Evolutionary conservation across 2,113 vertebrate genomes (phyloP).

Genomic region (Nerophis ophidion): DNA sequence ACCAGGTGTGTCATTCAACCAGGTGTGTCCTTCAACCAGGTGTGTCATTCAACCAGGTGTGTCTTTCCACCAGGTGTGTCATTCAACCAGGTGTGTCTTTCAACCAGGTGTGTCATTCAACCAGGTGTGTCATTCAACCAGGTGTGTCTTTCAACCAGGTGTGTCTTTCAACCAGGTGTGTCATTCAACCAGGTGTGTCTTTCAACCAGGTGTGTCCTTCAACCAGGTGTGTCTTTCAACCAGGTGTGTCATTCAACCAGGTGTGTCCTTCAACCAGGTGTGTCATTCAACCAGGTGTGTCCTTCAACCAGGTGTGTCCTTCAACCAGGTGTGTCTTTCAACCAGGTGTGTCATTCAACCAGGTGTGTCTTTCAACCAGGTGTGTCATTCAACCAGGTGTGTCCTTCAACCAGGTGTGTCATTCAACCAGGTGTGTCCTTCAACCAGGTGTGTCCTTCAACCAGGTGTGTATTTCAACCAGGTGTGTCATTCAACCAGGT

Average conservation of each 20-base stretch:
- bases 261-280: constrained; percentile 7
- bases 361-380: constrained; percentile 12
- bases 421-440: constrained; percentile 8
- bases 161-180: constrained; percentile 6
- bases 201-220: constrained; percentile 14
- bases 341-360: constrained; percentile 7
- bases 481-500: constrained; percentile 5
- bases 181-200: constrained; percentile 6
- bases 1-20: constrained; percentile 7
- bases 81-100: constrained; percentile 8
- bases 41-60: constrained; percentile 6
- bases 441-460: constrained; percentile 13
- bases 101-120: constrained; percentile 13
- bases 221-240: constrained; percentile 7
- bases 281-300: constrained; percentile 6
- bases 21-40: constrained; percentile 12
- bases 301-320: constrained; percentile 8
- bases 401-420: constrained; percentile 6
- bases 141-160: constrained; percentile 5
- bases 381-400: constrained; percentile 6
- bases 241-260: constrained; percentile 13
- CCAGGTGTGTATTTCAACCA: constrained; percentile 13
- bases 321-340: constrained; percentile 12
- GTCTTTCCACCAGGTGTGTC: constrained; percentile 6
- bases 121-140: constrained; percentile 13